A percentile compares a stretch with the other conserved stretches of the same genome.
These are phyloP conservation scores for Magallana angulata DNA, from an alignment of 1,140 invertebrate species.

Conservation along the genomic window DNA sequence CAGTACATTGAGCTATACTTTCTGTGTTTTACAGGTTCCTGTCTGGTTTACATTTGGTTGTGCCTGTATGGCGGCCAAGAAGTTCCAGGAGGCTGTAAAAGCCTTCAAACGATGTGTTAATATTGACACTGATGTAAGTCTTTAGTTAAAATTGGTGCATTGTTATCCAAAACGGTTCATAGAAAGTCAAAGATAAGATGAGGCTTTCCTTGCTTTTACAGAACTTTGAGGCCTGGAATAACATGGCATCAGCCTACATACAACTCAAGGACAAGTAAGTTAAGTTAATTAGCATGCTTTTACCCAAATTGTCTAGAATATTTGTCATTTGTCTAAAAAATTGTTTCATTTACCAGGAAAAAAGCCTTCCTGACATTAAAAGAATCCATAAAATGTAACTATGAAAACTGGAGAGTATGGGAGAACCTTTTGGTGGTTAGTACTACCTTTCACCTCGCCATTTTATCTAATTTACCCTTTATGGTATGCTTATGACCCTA, in stretches of 20 bases:
- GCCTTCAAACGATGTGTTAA: constrained; percentile 92
- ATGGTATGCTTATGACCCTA: too few species aligned
- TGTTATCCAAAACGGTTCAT: not conserved
- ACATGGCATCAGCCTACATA: constrained; percentile 95
- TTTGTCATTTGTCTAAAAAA: too few species aligned
- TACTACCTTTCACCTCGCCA: not conserved
- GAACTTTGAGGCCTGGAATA: constrained; percentile 98
- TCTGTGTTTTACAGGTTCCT: constrained; percentile 73
- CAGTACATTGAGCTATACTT: not conserved
- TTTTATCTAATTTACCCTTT: too few species aligned
- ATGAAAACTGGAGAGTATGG: constrained; percentile 98
- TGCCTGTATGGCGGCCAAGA: constrained; percentile 88
- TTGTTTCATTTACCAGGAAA: constrained; percentile 67
- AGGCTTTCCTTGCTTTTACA: constrained; percentile 72
- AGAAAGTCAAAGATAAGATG: not conserved
- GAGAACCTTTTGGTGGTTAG: constrained; percentile 86
- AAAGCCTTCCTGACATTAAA: constrained; percentile 85
- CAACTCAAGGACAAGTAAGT: constrained; percentile 89
- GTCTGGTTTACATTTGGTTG: constrained; percentile 93
- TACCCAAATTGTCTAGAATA: too few species aligned
- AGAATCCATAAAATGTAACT: constrained; percentile 95
- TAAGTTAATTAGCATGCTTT: too few species aligned
- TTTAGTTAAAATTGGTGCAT: not conserved
- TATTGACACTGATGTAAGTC: constrained; percentile 88
- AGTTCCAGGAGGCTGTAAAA: constrained; percentile 90